Percentiles rank a stretch among this genome's conserved stretches.
Evolutionary conservation across 1,140 invertebrate species (phyloP).

Genomic region (Drosophila fuyamai): DNA sequence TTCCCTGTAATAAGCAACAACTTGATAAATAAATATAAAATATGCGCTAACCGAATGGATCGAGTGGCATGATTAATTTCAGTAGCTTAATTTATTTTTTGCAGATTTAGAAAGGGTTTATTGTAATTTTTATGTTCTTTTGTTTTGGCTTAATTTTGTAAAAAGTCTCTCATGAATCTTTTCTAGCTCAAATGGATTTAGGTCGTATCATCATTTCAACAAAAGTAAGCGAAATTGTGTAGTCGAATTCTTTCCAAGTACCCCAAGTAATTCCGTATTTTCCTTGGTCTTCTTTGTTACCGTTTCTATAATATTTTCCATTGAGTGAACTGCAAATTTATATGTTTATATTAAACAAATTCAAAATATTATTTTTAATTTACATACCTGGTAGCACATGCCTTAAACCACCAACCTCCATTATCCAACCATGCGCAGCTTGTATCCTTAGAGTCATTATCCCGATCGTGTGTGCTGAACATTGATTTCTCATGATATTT

Average conservation of each 20-base stretch:
- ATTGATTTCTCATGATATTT: slow-evolving; percentile 88
- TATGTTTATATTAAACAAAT: not conserved
- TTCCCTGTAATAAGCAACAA: not conserved
- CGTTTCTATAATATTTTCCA: slow-evolving; percentile 17
- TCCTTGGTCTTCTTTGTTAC: not conserved
- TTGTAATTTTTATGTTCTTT: too few relatives aligned
- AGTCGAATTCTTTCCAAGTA: not conserved
- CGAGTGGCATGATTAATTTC: too few relatives aligned
- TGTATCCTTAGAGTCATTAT: slow-evolving; percentile 81
- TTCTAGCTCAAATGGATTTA: too few relatives aligned
- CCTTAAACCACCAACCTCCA: slow-evolving; percentile 87
- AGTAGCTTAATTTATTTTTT: too few relatives aligned
- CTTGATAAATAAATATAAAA: slow-evolving; percentile 14
- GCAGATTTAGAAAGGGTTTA: too few relatives aligned
- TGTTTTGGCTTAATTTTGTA: too few relatives aligned
- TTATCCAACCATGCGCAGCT: slow-evolving; percentile 87
- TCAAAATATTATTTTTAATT: not conserved
- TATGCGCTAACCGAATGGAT: slow-evolving; percentile 3
- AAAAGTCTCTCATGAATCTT: too few relatives aligned
- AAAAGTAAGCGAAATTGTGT: not conserved
- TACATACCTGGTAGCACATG: slow-evolving; percentile 32
- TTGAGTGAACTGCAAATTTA: not conserved
- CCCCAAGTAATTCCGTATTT: slow-evolving; percentile 1
- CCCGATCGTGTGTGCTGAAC: slow-evolving; percentile 89
- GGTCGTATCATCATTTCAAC: slow-evolving; percentile 25